These are phyloP conservation scores for Geotrupes spiniger DNA, from an alignment of 2,888 invertebrate genomes.

Conservation along the genomic window DNA sequence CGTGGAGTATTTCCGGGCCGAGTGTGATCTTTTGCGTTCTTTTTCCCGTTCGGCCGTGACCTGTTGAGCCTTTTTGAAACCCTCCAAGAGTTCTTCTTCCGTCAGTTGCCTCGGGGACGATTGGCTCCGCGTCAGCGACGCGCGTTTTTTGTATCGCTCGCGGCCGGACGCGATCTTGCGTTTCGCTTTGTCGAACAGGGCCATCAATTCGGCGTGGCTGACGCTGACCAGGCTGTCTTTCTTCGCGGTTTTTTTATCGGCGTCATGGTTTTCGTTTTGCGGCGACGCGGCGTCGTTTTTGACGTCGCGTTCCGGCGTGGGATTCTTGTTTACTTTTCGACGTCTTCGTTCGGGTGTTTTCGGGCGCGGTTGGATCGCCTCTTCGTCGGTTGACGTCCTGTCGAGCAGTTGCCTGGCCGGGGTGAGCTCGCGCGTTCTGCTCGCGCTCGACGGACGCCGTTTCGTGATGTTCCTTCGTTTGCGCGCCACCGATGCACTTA, in stretches of 20 bases:
- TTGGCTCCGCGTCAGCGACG: slow-evolving; percentile 54
- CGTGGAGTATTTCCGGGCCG: slow-evolving; percentile 35
- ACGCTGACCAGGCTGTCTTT: slow-evolving; percentile 35
- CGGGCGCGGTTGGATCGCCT: slow-evolving; percentile 30
- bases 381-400: slow-evolving; percentile 45
- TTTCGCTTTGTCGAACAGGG: slow-evolving; percentile 44
- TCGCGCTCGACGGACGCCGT: slow-evolving; percentile 54
- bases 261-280: slow-evolving; percentile 6
- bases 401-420: slow-evolving; percentile 54
- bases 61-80: slow-evolving; percentile 51
- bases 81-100: slow-evolving; percentile 57
- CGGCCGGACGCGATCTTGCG: slow-evolving; percentile 32
- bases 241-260: slow-evolving; percentile 13
- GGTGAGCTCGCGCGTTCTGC: slow-evolving; percentile 61
- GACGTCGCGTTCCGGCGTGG: slow-evolving; percentile 27
- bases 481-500: slow-evolving; percentile 56
- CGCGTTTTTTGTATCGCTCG: slow-evolving; percentile 19
- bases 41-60: slow-evolving; percentile 46
- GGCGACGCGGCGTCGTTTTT: neutral
- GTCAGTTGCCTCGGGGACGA: slow-evolving; percentile 57
- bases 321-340: slow-evolving; percentile 25
- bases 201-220: slow-evolving; percentile 40
- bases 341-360: slow-evolving; percentile 43
- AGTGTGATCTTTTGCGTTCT: slow-evolving; percentile 34
- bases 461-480: slow-evolving; percentile 62